Evolutionary conservation across 2,797 vertebrate genomes (phyloP).

Genomic region (Salmo trutta): DNA sequence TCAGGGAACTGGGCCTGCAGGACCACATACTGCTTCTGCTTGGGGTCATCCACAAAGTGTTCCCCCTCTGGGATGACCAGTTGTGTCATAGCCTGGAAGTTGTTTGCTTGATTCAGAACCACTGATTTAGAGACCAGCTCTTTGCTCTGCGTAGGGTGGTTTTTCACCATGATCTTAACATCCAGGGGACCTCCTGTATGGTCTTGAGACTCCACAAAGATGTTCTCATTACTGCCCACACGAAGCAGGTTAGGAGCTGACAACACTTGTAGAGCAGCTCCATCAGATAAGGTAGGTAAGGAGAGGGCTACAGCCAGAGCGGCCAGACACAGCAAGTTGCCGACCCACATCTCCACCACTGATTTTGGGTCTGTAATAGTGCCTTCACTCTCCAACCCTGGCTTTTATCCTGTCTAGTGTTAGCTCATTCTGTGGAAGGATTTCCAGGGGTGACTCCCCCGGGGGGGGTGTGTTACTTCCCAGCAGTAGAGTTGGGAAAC

Average conservation of each 20-base stretch:
- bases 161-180: conserved; percentile 27
- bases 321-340: neutral
- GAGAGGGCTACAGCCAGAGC: neutral
- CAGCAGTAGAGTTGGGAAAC: neutral
- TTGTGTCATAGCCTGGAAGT: conserved; percentile 24
- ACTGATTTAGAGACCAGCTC: conserved; percentile 13
- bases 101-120: neutral
- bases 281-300: neutral
- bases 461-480: neutral
- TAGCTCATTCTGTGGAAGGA: neutral
- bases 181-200: neutral
- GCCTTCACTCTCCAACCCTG: neutral
- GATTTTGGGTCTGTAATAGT: neutral
- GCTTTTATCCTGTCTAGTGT: neutral
- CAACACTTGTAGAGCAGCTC: conserved; percentile 17
- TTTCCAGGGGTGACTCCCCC: neutral
- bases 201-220: conserved; percentile 54
- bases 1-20: conserved; percentile 40
- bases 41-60: conserved; percentile 9
- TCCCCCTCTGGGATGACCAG: conserved; percentile 21
- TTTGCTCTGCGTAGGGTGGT: conserved; percentile 25
- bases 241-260: conserved; percentile 49
- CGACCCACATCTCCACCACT: neutral
- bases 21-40: conserved; percentile 46
- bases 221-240: conserved; percentile 41